Evolutionary conservation across 1,140 invertebrate species (phyloP), one percentile per base, ranked within the genome.

Genomic region (Heliothis subflexa): DNA sequence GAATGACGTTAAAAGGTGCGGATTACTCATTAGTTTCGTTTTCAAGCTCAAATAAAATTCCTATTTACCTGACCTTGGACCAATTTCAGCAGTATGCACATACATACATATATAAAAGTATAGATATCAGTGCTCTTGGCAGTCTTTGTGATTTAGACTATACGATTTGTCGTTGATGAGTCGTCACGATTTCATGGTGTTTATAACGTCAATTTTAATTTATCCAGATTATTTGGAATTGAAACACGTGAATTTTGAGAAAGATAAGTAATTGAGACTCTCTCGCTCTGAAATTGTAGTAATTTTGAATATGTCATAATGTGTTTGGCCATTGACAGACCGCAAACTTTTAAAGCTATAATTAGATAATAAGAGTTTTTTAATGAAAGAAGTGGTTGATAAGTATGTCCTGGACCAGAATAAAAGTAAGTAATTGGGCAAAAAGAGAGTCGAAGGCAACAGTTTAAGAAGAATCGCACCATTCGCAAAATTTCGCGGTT

Each of bases 11-110:
- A 14, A 66, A 66, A 47, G 40, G n/a, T 7, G 9, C 55, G 10
- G 16, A 47, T 66, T 45, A 66, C 11, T 66, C 62, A 66, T 47
- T 12, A 66, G 11, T 21, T 66, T 66, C 62, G 18, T 40, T 66
- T 66, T 18, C 33, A 18, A 18, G 12, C 62, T 66, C 18, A 66
- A 47, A 47, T 47, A 47, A 49, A 66, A 55, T 55, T 64, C 7
- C 11, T 64, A 18, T 45, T 47, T 45, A 18, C 62, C 12, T 66
- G 16, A 66, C 62, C 62, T 47, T 66, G 62, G 28, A 40, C 62
- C 62, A 66, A 66, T 47, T 66, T 66, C 62, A 66, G 40, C 9
- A 16, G 61, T 64, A 45, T 16, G 5, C 28, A 9, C 14, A 11
- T 66, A 47, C 3, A 10, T 47, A 18, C 13, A 14, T 45, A 11